Base-by-base conservation (phyloP, 1,140 invertebrate genomes). In the Dendrolimus kikuchii region DNA sequence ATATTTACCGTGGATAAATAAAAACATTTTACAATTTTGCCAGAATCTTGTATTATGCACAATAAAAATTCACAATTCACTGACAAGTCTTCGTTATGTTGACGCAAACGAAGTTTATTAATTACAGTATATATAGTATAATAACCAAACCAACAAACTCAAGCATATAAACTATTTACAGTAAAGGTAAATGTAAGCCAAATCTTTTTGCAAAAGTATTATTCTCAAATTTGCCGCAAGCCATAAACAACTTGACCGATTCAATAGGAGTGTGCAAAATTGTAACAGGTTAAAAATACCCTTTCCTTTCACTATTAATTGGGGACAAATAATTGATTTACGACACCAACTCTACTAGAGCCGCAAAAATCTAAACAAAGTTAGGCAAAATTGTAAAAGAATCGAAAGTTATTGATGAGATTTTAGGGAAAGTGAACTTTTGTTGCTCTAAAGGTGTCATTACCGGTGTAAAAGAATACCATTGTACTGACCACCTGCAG, bases 281-380 rank as follows among this genome's bases (percentile, higher is more conserved):
- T 49, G 69, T 60, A 74, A 74, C 78, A 81, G 75, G 77, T 81
- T 77, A 69, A 65, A 40, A 23, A 23, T 23, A 23, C 23, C 23
- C 23, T 23, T 73, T 74, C 68, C 67, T 77, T 77, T 69, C 60
- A 60, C 50, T 46, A 48, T 59, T 42, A 53, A 56, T 45, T 59
- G 46, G 56, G 73, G 69, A 79, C 77, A 80, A 74, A 75, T 73
- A 68, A 66, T 71, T 68, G 68, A 79, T 85, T 81, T 82, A 85
- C 70, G 66, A 75, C 69, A 72, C 58, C 66, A 68, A 72, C 59
- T 57, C 53, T 66, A 60, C 54, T 66, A 60, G 57, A 50, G 64
- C 71, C 72, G 65, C 70, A 77, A 70, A 65, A 7, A 67, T 48
- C 49, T 71, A 79, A 85, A 77, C 61, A 57, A 53, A 53, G 10